A percentile compares a stretch with the other conserved stretches of the same genome.
Conservation (phyloP, 2,797 vertebrate species). For the Enteromius trimaculatus region DNA sequence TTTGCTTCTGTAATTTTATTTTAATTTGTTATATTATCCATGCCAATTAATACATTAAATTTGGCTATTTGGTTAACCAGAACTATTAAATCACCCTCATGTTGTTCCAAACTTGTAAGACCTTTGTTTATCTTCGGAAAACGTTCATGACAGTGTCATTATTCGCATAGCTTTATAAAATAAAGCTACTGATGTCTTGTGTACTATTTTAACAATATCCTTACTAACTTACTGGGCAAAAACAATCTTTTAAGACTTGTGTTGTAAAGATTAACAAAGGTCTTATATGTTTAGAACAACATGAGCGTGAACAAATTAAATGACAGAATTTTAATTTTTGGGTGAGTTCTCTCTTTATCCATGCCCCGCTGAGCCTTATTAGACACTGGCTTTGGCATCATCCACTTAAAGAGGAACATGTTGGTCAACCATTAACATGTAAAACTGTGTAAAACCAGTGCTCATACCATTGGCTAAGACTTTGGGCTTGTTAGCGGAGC, state of each 20-base stretch:
- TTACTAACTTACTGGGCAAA: background rate
- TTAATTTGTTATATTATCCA: background rate
- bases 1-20: no score
- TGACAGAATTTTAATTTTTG: background rate
- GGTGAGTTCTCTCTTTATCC: background rate
- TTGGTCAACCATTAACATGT: background rate
- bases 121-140: background rate
- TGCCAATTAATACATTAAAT: background rate
- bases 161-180: background rate
- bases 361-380: background rate
- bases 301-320: background rate
- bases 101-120: background rate
- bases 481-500: conserved; percentile 86
- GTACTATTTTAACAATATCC: background rate
- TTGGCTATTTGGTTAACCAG: background rate
- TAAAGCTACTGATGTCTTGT: background rate
- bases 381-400: background rate
- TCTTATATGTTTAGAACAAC: background rate
- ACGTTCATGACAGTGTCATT: background rate
- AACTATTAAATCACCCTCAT: background rate
- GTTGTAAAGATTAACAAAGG: background rate
- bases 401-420: background rate
- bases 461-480: conserved; percentile 86
- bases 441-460: background rate
- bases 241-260: background rate